Base-by-base conservation (phyloP, 2,113 vertebrate species). In the Mungos mungo region DNA sequence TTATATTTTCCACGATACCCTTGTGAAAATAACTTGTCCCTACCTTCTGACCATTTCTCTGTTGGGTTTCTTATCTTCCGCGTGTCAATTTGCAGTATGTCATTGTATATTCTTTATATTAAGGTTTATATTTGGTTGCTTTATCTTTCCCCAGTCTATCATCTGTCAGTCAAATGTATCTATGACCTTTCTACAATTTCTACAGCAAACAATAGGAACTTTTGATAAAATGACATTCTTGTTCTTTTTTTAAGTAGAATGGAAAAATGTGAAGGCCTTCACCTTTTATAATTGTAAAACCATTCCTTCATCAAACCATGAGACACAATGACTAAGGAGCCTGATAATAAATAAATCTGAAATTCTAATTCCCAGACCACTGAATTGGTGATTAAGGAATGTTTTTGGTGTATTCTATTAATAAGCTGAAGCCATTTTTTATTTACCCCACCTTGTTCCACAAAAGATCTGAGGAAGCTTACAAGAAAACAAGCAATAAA, bases 401-500 rank as follows among this genome's bases (percentile, higher is more conserved):
- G 38, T 8, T 95, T 95, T 90, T 93, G 88, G 92, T 93, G 13
- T 85, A 83, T 79, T 92, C 97, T 98, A 97, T 98, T 97, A 97
- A 93, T 97, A 97, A 96, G 16, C 13, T 85, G 52, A 97, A 91
- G 92, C 63, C 94, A 94, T 85, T 95, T 98, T 97, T 95, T 88
- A 93, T 93, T 96, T 93, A 94, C 23, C 23, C 66, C 74, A 96
- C 72, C 68, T 90, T 96, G 90, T 98, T 97, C 71, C 81, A 98
- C 93, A 97, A 94, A 93, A 65, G 81, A 91, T 71, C 69, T 88
- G n/a, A 97, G 97, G 94, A 98, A 97, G 60, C 77, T 47, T 97
- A 95, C 54, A 97, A 98, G 71, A 98, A 98, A 97, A 97, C 88
- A 98, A 97, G 94, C 94, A 98, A 98, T 98, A 98, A 98, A 98